Conservation (phyloP, 2,797 vertebrate species). For the Notoglanidium macrostoma region DNA sequence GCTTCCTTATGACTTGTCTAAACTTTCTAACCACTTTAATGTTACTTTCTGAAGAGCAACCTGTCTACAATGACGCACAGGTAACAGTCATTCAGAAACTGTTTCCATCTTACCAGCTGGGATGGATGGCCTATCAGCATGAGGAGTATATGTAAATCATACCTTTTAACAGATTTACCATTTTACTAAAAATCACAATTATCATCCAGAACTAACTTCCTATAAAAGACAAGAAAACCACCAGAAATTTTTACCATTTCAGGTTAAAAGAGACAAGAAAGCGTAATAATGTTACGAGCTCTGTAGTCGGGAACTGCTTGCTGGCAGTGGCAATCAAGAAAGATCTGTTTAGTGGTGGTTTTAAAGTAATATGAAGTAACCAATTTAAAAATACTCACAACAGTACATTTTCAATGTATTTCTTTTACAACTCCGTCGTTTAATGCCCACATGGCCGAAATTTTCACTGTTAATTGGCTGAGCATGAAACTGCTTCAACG, state of each 20-base stretch:
- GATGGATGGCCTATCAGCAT: background rate
- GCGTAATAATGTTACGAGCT: background rate
- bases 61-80: background rate
- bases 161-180: background rate
- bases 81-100: background rate
- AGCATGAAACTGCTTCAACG: background rate
- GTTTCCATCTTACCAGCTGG: background rate
- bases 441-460: background rate
- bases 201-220: background rate
- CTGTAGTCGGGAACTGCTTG: background rate
- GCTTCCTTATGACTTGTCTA: background rate
- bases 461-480: background rate
- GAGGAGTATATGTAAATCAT: background rate
- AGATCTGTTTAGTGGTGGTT: background rate
- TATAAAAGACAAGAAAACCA: background rate
- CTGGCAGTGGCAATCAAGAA: background rate
- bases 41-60: background rate
- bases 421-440: background rate
- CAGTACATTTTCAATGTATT: background rate
- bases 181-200: background rate
- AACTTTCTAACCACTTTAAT: background rate
- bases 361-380: background rate
- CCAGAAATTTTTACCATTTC: background rate
- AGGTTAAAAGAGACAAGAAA: background rate
- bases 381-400: background rate